phyloP scores from a whole-genome alignment of 2,113 vertebrate species.

The Atlantisia rogersi region DNA sequence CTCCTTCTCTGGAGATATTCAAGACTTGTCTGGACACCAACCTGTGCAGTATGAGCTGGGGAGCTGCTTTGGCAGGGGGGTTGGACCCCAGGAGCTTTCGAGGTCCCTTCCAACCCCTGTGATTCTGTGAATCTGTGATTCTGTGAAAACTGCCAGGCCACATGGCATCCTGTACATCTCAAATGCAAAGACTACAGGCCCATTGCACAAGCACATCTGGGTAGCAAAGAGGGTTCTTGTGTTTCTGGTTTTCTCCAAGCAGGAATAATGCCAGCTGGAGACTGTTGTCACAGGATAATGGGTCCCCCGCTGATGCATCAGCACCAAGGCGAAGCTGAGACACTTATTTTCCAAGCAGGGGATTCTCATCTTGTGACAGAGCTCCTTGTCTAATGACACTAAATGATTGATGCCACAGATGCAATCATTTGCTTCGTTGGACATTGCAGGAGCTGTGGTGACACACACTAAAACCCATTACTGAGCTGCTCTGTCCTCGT shows the following conservation, averaged over 20 bases:
- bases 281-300: not conserved
- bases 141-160: not conserved
- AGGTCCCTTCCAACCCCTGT: too few relatives aligned
- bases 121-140: too few relatives aligned
- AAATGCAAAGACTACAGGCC: not conserved
- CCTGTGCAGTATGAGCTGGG: too few relatives aligned
- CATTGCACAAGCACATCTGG: not conserved
- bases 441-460: not conserved
- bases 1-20: too few relatives aligned
- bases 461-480: not conserved
- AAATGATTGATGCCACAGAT: slow-evolving; percentile 7
- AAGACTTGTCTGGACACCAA: too few relatives aligned
- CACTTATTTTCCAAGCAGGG: not conserved
- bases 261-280: not conserved
- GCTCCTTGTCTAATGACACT: not conserved
- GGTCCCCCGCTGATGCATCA: not conserved
- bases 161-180: not conserved
- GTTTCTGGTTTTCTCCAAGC: not conserved
- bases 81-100: too few relatives aligned
- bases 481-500: not conserved
- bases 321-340: not conserved
- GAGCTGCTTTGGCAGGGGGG: too few relatives aligned
- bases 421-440: not conserved
- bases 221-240: not conserved
- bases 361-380: not conserved